Conservation (phyloP, 2,888 invertebrate genomes). For the Clivina fossor region DNA sequence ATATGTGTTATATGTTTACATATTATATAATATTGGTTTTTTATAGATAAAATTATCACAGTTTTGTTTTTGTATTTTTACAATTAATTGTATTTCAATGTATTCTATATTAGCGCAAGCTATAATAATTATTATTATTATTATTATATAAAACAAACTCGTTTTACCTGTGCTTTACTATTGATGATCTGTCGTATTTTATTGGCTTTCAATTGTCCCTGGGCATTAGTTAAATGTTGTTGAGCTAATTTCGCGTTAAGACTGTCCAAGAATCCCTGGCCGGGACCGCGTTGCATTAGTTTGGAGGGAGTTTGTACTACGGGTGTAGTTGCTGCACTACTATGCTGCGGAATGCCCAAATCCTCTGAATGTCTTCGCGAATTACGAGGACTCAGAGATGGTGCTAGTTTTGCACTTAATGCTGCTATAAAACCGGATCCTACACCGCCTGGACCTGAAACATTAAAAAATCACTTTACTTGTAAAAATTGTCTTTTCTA, state of each 20-base stretch:
- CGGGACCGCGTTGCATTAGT: conserved; percentile 55
- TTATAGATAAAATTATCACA: too few relatives aligned
- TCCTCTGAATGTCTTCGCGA: conserved; percentile 57
- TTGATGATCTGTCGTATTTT: conserved; percentile 74
- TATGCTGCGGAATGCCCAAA: conserved; percentile 38
- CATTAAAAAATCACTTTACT: too few relatives aligned
- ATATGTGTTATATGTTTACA: neutral
- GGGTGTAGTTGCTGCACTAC: too few relatives aligned
- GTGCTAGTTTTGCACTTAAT: conserved; percentile 69
- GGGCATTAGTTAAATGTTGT: conserved; percentile 57
- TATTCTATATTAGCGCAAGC: too few relatives aligned
- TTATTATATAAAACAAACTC: neutral
- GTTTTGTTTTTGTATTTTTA: too few relatives aligned
- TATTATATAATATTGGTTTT: neutral
- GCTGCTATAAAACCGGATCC: conserved; percentile 70
- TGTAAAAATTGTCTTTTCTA: neutral
- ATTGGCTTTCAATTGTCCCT: conserved; percentile 61
- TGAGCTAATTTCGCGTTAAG: conserved; percentile 77
- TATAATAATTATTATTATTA: too few relatives aligned
- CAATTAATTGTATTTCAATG: too few relatives aligned
- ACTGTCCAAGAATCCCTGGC: conserved; percentile 73
- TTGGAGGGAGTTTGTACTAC: conserved; percentile 49
- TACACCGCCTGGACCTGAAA: conserved; percentile 57
- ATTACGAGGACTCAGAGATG: conserved; percentile 62
- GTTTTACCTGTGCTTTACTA: conserved; percentile 70